phyloP scores from a whole-genome alignment of 1,140 invertebrate species.

The Charaxes varanes region DNA sequence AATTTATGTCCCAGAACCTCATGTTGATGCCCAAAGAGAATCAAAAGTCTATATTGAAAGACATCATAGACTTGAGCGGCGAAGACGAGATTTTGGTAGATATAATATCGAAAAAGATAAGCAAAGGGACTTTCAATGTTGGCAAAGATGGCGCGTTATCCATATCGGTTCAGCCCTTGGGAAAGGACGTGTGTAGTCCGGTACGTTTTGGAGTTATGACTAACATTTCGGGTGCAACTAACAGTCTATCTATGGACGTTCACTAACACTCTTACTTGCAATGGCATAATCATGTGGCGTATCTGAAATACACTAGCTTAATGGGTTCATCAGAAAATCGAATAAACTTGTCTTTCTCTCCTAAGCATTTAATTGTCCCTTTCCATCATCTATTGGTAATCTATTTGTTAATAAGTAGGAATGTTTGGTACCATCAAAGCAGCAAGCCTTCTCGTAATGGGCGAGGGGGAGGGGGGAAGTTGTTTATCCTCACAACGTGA shows the following conservation, averaged over 20 bases:
- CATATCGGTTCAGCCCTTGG: constrained; percentile 54
- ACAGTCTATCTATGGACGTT: constrained; percentile 18
- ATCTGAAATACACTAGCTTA: no score
- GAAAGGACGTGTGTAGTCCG: constrained; percentile 46
- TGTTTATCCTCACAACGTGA: no score
- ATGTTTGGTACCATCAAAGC: no score
- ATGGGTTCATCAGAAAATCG: no score
- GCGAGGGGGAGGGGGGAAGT: no score
- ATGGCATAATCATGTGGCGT: no score
- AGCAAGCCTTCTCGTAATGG: no score
- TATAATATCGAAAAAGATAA: constrained; percentile 48
- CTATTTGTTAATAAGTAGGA: no score
- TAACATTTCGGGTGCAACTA: constrained; percentile 34
- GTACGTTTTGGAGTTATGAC: constrained; percentile 47
- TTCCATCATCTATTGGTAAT: no score
- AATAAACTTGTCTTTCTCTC: no score
- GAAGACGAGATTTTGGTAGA: constrained; percentile 57
- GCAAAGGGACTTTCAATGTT: constrained; percentile 47
- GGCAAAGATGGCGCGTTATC: constrained; percentile 61
- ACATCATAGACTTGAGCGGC: constrained; percentile 62
- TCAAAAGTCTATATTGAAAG: constrained; percentile 46
- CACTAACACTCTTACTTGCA: constrained; percentile 10
- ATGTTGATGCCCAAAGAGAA: constrained; percentile 63
- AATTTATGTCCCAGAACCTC: constrained; percentile 68
- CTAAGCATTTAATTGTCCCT: no score